Evolutionary conservation across 2,797 vertebrate species (phyloP).

Genomic region (Steatocranus sp.): DNA sequence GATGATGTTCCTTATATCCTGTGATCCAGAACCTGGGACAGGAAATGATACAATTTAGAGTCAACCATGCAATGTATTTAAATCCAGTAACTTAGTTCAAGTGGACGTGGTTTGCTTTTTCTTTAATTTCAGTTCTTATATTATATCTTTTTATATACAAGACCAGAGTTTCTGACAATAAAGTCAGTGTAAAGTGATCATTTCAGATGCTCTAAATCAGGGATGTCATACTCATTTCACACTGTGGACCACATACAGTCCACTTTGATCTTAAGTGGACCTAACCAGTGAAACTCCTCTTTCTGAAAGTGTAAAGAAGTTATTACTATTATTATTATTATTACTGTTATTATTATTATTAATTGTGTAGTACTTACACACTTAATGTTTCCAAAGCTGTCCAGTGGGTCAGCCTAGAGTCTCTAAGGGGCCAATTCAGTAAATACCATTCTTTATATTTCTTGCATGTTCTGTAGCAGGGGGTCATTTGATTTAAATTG

Average conservation of each 20-base stretch:
- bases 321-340: neutral
- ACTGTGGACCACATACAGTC: neutral
- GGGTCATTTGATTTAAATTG: neutral
- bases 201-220: neutral
- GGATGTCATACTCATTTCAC: neutral
- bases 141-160: neutral
- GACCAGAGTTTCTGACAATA: neutral
- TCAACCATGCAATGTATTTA: neutral
- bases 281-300: neutral
- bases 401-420: neutral
- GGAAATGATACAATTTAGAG: neutral
- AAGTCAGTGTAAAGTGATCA: neutral
- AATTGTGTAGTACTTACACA: neutral
- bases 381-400: neutral
- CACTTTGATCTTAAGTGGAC: neutral
- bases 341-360: neutral
- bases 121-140: neutral
- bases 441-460: neutral
- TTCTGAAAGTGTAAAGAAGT: neutral
- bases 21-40: slow-evolving; percentile 64
- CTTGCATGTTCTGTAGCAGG: neutral
- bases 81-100: neutral
- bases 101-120: neutral
- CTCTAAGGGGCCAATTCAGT: neutral
- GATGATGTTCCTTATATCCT: slow-evolving; percentile 69